Conservation (phyloP, 2,888 invertebrate species). For the Conistra vaccinii region DNA sequence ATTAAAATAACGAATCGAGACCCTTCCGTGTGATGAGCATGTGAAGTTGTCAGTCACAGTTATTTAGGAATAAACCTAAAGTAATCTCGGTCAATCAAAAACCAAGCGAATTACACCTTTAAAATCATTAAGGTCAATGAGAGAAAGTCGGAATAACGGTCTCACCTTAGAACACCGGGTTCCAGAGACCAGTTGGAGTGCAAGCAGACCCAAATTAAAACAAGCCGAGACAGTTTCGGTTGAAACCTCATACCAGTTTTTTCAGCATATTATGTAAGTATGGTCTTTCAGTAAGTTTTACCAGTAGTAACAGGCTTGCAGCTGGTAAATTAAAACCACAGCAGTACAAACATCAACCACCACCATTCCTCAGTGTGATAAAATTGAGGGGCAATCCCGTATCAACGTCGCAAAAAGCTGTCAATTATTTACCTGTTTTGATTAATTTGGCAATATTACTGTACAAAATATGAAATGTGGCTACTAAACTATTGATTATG, state of each 20-base stretch:
- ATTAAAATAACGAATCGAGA: slow-evolving; percentile 55
- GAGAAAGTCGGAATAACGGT: background rate
- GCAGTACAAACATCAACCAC: no score
- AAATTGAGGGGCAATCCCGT: background rate
- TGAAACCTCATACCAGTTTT: background rate
- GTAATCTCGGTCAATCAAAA: no score
- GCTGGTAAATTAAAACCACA: background rate
- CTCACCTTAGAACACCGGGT: background rate
- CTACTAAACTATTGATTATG: no score
- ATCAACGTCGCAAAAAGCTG: no score
- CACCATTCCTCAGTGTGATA: background rate
- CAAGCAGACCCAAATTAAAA: background rate
- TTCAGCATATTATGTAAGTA: no score
- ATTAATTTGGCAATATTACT: no score
- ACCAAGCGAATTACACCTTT: background rate
- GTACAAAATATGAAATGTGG: no score
- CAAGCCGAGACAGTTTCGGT: background rate
- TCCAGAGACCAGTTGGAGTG: background rate
- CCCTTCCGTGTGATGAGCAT: background rate
- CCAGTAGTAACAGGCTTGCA: background rate
- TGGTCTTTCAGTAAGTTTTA: background rate
- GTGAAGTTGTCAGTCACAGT: background rate
- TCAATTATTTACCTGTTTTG: no score
- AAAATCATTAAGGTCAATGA: background rate
- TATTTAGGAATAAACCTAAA: slow-evolving; percentile 4